A percentile compares a stretch with the other conserved stretches of the same genome.
Conservation (phyloP, 1,140 invertebrate species). For the Heliconius hewitsoni region DNA sequence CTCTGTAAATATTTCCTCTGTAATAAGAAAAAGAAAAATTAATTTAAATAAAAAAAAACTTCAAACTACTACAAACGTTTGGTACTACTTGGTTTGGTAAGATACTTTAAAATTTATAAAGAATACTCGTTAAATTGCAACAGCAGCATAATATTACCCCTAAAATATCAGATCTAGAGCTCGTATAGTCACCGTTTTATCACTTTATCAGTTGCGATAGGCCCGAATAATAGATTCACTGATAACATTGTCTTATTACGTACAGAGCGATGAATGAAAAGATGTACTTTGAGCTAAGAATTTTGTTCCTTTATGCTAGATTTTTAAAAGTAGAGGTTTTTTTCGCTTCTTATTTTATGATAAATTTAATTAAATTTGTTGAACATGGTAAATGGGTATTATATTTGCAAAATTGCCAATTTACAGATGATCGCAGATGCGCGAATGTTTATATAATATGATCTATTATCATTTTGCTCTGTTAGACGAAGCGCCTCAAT, state of each 20-base stretch:
- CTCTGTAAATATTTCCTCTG: too few species aligned
- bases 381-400: too few species aligned
- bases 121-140: not conserved
- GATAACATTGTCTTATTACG: conserved; percentile 34
- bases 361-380: too few species aligned
- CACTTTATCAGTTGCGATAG: conserved; percentile 37
- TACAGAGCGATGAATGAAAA: conserved; percentile 17
- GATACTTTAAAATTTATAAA: not conserved
- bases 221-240: conserved; percentile 37
- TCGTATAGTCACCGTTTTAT: conserved; percentile 26
- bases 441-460: too few species aligned
- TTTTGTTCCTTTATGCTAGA: not conserved
- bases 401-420: too few species aligned
- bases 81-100: not conserved
- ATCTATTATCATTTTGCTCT: too few species aligned
- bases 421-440: too few species aligned
- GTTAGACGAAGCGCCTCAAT: too few species aligned
- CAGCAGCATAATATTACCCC: not conserved
- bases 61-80: too few species aligned
- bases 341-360: not conserved
- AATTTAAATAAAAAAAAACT: too few species aligned
- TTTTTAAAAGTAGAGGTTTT: not conserved
- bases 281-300: not conserved
- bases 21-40: too few species aligned
- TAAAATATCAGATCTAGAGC: not conserved